phyloP scores from a whole-genome alignment of 2,888 invertebrate genomes.

The Rhogogaster chlorosoma region DNA sequence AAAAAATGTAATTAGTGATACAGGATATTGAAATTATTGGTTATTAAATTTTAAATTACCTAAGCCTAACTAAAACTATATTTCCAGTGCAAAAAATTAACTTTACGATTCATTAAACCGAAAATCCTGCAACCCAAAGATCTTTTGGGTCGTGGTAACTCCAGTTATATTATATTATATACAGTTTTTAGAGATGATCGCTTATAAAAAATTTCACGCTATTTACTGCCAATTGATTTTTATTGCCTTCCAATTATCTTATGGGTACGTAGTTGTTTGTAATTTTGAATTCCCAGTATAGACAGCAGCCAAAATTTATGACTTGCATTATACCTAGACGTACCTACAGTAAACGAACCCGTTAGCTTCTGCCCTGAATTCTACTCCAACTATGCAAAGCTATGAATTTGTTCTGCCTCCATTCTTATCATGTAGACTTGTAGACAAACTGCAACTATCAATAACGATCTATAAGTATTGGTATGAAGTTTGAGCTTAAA shows the following conservation, averaged over 20 bases:
- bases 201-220: neutral
- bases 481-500: neutral
- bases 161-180: neutral
- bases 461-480: neutral
- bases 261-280: neutral
- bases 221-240: slow-evolving; percentile 22
- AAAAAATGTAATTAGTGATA: neutral
- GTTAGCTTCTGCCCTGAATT: neutral
- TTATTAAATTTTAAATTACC: slow-evolving; percentile 1
- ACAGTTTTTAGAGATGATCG: neutral
- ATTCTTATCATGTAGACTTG: neutral
- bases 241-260: slow-evolving; percentile 17
- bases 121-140: neutral
- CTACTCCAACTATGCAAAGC: neutral
- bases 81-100: neutral
- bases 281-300: slow-evolving; percentile 13
- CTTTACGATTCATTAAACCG: slow-evolving; percentile 14
- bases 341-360: neutral
- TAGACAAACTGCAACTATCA: neutral
- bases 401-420: neutral
- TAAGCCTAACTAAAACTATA: neutral
- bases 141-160: slow-evolving; percentile 5
- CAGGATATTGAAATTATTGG: neutral
- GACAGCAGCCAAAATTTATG: slow-evolving; percentile 32
- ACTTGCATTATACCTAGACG: slow-evolving; percentile 27